Evolutionary conservation across 2,888 invertebrate genomes (phyloP).

Genomic region (Nomada hirtipes): DNA sequence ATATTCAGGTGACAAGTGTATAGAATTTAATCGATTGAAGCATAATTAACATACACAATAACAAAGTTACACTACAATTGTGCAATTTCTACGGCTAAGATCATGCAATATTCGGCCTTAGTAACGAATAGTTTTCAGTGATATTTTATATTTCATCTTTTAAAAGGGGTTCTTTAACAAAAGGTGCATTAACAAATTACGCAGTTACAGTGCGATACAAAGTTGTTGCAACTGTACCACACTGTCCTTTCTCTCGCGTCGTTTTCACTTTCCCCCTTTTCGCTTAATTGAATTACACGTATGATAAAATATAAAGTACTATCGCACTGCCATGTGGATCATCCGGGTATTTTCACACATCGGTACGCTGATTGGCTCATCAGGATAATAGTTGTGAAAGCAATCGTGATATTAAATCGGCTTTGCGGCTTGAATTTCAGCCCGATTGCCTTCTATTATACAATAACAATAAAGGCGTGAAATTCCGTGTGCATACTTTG

Average conservation of each 20-base stretch:
- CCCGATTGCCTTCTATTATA: slow-evolving; percentile 1
- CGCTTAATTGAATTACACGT: neutral
- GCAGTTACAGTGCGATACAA: neutral
- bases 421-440: slow-evolving; percentile 26
- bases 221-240: neutral
- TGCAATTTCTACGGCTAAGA: too few species aligned
- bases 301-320: neutral
- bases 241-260: too few species aligned
- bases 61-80: too few species aligned
- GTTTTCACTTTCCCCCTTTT: neutral
- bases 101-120: too few species aligned
- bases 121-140: too few species aligned
- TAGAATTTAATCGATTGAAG: too few species aligned
- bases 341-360: slow-evolving; percentile 21
- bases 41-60: too few species aligned
- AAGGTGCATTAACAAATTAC: neutral
- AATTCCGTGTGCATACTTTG: slow-evolving; percentile 25
- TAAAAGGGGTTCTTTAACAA: neutral
- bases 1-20: too few species aligned
- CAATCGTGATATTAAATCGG: slow-evolving; percentile 46
- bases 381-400: slow-evolving; percentile 31
- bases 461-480: slow-evolving; percentile 29
- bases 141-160: too few species aligned
- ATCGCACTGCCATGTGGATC: neutral
- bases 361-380: slow-evolving; percentile 14